These are phyloP conservation scores for Tachystola acroxantha DNA, from an alignment of 2,888 invertebrate genomes.

Conservation along the genomic window DNA sequence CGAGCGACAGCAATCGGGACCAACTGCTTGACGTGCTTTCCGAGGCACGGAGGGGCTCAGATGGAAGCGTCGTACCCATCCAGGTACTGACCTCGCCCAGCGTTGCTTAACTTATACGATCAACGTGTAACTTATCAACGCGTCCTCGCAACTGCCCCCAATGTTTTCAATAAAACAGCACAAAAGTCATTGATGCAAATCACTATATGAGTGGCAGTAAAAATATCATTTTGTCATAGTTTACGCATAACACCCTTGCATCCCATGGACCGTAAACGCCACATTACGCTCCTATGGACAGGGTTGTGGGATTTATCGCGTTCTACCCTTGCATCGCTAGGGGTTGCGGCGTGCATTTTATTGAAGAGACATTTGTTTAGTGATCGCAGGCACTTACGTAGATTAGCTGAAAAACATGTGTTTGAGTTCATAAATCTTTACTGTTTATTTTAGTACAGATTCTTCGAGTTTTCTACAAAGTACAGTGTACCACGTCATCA, in stretches of 20 bases:
- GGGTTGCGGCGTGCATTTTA: conserved; percentile 42
- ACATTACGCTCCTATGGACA: neutral
- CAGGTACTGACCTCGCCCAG: too few species aligned
- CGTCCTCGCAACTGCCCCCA: too few species aligned
- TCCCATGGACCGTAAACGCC: neutral
- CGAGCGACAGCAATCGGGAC: too few species aligned
- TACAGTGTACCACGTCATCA: too few species aligned
- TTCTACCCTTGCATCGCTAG: conserved; percentile 18
- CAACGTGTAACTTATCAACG: too few species aligned
- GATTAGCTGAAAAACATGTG: conserved; percentile 1
- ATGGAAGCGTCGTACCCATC: too few species aligned
- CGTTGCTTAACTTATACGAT: too few species aligned
- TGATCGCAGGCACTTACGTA: conserved; percentile 9
- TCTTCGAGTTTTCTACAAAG: neutral
- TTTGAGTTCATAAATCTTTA: neutral
- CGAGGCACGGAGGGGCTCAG: too few species aligned
- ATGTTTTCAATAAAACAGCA: too few species aligned
- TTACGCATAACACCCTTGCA: neutral
- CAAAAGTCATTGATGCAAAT: too few species aligned
- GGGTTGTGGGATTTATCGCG: conserved; percentile 23
- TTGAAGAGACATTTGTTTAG: conserved; percentile 28
- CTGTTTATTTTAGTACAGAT: too few species aligned
- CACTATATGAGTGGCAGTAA: neutral
- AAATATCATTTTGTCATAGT: neutral
- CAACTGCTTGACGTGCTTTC: too few species aligned